Percentiles rank a stretch among this genome's conserved stretches.
phyloP scores from a whole-genome alignment of 2,113 vertebrate species.

The mouse (Mus musculus) region DNA sequence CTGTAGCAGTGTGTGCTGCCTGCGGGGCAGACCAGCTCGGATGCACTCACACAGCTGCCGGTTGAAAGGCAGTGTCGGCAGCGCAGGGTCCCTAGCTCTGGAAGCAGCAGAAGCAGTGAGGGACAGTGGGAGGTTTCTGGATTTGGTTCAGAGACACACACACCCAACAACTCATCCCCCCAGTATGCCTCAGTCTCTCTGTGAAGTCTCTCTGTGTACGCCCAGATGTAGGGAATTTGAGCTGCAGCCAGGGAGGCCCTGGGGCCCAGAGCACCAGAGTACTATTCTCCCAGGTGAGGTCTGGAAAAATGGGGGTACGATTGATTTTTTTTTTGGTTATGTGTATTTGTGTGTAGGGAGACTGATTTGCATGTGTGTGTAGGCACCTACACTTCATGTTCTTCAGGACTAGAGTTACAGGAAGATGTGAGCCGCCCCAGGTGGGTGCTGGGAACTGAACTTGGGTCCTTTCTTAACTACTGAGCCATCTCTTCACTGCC shows the following conservation, averaged over 20 bases:
- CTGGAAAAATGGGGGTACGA: not conserved
- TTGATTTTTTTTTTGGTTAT: too few species aligned
- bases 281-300: accelerated
- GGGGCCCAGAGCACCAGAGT: not conserved
- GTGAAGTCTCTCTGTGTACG: not conserved
- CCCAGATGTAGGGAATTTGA: not conserved
- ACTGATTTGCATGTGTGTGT: not conserved
- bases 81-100: not conserved
- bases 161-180: too few species aligned
- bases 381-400: not conserved
- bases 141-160: not conserved
- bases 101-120: not conserved
- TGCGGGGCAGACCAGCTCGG: not conserved
- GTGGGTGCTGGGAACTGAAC: not conserved
- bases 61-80: conserved; percentile 62
- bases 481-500: not conserved
- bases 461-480: not conserved
- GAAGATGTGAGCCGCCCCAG: not conserved
- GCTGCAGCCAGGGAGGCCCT: not conserved
- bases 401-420: not conserved
- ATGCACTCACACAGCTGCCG: accelerated
- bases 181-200: not conserved
- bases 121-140: not conserved
- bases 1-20: conserved; percentile 35
- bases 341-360: not conserved